phyloP scores from a whole-genome alignment of 2,888 invertebrate species.

The Ecliptopera silaceata region DNA sequence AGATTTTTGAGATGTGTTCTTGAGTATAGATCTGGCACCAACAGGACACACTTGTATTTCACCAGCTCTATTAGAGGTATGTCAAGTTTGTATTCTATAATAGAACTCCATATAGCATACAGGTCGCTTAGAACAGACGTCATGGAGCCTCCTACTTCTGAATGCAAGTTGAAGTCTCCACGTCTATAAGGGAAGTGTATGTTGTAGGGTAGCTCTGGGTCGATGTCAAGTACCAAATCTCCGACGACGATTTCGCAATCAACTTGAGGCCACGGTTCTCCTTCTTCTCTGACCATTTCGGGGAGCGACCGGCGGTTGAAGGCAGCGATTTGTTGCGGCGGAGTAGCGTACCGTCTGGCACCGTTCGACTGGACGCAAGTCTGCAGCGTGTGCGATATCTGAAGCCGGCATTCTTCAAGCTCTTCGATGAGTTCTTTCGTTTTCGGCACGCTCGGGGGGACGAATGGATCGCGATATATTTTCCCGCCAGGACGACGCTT shows the following conservation, averaged over 20 bases:
- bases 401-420: conserved; percentile 92
- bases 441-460: conserved; percentile 86
- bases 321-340: conserved; percentile 94
- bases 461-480: conserved; percentile 84
- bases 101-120: conserved; percentile 94
- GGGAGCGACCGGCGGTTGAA: conserved; percentile 92
- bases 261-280: conserved; percentile 85
- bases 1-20: conserved; percentile 93
- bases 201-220: conserved; percentile 89
- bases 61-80: conserved; percentile 88
- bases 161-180: conserved; percentile 94
- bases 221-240: conserved; percentile 88
- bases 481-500: conserved; percentile 82
- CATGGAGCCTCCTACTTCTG: conserved; percentile 92
- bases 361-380: conserved; percentile 93
- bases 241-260: conserved; percentile 88
- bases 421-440: conserved; percentile 88
- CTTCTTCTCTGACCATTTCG: conserved; percentile 83
- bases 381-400: conserved; percentile 93
- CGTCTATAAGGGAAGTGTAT: conserved; percentile 94
- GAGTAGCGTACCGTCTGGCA: conserved; percentile 90
- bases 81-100: conserved; percentile 89
- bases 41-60: conserved; percentile 92
- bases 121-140: conserved; percentile 92
- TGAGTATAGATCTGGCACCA: conserved; percentile 95